Base-by-base conservation (phyloP, 2,888 invertebrate genomes). In the Protonemura montana region DNA sequence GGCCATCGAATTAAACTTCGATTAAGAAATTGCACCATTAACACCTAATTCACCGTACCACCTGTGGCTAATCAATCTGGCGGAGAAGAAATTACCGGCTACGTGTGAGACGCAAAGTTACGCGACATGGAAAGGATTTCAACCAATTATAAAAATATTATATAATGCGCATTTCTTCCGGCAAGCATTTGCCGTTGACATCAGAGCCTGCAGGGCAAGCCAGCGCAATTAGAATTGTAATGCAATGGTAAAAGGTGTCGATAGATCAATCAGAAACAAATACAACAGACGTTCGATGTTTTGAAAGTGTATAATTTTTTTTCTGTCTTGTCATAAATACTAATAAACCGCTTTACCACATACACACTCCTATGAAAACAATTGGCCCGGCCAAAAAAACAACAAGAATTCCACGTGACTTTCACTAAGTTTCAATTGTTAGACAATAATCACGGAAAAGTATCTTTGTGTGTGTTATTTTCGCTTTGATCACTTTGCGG, bases 291-390 rank as follows among this genome's bases (percentile, higher is more conserved):
- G 13, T 41, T 41, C 41, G 59, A 13, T 7, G 59, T 21, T 21
- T 59, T 59, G 59, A 59, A 59, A 59, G 59, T 59, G 41, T 59
- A 21, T 7, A 10, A 59, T 59, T 59, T 59, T 59, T 59, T 59
- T 35, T 35, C 35, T 59, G 59, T 59, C 59, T 21, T 2, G 59
- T 59, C 59, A 59, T 59, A 59, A 59, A 59, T 59, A 59, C 78
- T 27, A 78, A 78, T 78, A 78, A 78, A 78, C n/a, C 26, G 10
- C n/a, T 78, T 78, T 78, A 78, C 78, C 78, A 78, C 78, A 78
- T 28, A 25, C 10, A 27, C 28, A 78, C 78, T 21, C 59, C 59
- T 78, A 16, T 78, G 26, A n/a, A 78, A 78, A 78, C 78, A 78
- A 78, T 78, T 78, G 27, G n/a, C 59, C 13, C 59, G 7, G 59